These are phyloP conservation scores for Heliconius charithonia DNA, from an alignment of 2,888 invertebrate species.

Conservation along the genomic window DNA sequence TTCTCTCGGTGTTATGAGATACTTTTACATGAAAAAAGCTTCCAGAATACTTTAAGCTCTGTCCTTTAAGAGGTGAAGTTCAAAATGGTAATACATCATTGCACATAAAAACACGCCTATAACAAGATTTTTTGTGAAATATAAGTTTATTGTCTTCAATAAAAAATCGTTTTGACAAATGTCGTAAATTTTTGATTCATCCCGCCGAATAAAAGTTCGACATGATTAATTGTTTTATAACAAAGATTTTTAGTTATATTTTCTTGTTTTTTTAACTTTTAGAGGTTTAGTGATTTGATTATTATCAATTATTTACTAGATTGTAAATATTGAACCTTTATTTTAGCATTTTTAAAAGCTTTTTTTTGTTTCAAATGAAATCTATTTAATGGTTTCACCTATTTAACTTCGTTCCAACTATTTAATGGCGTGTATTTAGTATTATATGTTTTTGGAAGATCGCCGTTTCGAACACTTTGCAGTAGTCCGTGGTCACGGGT, in stretches of 20 bases:
- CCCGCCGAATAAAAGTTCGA: conserved; percentile 41
- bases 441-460: too few species aligned
- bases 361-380: too few species aligned
- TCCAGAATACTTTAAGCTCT: not conserved
- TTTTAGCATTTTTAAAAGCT: too few species aligned
- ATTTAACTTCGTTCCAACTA: too few species aligned
- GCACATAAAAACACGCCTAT: not conserved
- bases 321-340: too few species aligned
- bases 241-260: conserved; percentile 27
- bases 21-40: not conserved
- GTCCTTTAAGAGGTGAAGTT: not conserved
- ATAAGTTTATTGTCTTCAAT: conserved; percentile 47
- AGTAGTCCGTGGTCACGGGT: too few species aligned
- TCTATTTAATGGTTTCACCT: too few species aligned
- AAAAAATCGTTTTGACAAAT: conserved; percentile 43
- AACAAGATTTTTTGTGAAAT: conserved; percentile 20
- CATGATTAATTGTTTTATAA: conserved; percentile 47
- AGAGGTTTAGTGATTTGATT: not conserved
- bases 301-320: too few species aligned
- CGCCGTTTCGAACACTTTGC: too few species aligned
- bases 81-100: not conserved
- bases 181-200: conserved; percentile 46
- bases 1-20: not conserved
- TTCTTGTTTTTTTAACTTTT: conserved; percentile 37
- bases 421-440: too few species aligned